These are phyloP conservation scores for Gopherus evgoodei DNA, from an alignment of 2,113 vertebrate species.

Conservation along the genomic window DNA sequence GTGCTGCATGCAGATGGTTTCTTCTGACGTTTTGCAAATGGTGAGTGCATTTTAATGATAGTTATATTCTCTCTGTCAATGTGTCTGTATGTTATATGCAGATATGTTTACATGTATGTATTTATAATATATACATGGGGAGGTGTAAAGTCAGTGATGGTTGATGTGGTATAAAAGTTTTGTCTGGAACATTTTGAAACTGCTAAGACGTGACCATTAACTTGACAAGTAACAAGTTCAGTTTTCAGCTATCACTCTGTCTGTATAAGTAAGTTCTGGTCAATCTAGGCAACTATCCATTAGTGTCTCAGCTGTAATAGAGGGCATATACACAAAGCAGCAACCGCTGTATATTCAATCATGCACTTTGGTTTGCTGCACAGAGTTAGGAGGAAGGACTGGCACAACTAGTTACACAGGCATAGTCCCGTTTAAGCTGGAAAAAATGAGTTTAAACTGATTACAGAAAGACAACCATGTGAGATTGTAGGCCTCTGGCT, in stretches of 20 bases:
- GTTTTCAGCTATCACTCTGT: not conserved
- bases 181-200: not conserved
- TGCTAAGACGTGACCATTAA: not conserved
- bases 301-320: not conserved
- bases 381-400: not conserved
- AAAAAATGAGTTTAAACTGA: not conserved
- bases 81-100: not conserved
- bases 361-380: rapidly evolving
- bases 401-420: not conserved
- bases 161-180: not conserved
- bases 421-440: not conserved
- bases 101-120: not conserved
- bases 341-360: not conserved
- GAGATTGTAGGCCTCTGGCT: not conserved
- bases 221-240: not conserved
- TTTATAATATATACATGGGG: not conserved
- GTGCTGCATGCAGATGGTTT: constrained; percentile 99
- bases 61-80: not conserved
- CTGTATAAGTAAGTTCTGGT: not conserved
- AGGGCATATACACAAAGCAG: not conserved
- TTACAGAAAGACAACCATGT: not conserved
- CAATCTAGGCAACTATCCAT: not conserved
- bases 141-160: not conserved
- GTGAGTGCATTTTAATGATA: constrained; percentile 82
- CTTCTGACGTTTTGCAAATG: constrained; percentile 96